Evolutionary conservation across 2,888 invertebrate genomes (phyloP).

Genomic region (Eilema sororculum): DNA sequence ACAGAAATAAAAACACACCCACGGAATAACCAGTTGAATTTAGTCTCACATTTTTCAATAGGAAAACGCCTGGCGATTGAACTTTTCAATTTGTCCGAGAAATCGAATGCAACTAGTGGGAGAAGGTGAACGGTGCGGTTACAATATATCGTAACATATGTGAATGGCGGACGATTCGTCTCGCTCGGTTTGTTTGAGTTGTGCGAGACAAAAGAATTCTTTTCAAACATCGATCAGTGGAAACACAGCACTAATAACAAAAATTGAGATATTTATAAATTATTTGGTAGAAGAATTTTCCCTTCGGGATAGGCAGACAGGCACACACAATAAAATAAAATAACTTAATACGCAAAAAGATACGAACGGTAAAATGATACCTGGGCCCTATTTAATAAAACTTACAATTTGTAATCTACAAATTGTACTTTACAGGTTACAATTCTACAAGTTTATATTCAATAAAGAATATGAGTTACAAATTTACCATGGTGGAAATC

Average conservation of each 20-base stretch:
- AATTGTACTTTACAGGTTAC: no score
- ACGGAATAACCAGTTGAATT: conserved; percentile 61
- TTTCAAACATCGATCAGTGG: conserved; percentile 51
- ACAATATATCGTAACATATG: conserved; percentile 63
- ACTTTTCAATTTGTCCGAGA: conserved; percentile 65
- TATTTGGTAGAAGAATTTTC: conserved; percentile 49
- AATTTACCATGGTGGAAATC: no score
- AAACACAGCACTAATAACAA: conserved; percentile 47
- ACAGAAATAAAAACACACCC: conserved; percentile 78
- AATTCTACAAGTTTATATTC: no score
- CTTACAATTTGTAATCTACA: no score
- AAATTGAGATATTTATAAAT: conserved; percentile 49
- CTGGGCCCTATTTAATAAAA: no score
- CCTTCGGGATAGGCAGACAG: no score
- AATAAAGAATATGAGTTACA: no score
- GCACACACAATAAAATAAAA: no score
- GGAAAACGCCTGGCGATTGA: conserved; percentile 44
- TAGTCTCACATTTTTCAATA: conserved; percentile 57
- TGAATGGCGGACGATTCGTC: conserved; percentile 61
- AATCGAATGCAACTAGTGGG: conserved; percentile 61
- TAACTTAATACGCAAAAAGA: conserved; percentile 19
- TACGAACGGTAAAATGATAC: conserved; percentile 17
- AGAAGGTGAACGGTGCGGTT: conserved; percentile 62
- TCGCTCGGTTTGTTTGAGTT: conserved; percentile 46
- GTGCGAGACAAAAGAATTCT: conserved; percentile 44